Percentiles rank a stretch among this genome's conserved stretches.
Evolutionary conservation across 2,797 vertebrate genomes (phyloP).

Genomic region (Hippopotamyrus pictus): DNA sequence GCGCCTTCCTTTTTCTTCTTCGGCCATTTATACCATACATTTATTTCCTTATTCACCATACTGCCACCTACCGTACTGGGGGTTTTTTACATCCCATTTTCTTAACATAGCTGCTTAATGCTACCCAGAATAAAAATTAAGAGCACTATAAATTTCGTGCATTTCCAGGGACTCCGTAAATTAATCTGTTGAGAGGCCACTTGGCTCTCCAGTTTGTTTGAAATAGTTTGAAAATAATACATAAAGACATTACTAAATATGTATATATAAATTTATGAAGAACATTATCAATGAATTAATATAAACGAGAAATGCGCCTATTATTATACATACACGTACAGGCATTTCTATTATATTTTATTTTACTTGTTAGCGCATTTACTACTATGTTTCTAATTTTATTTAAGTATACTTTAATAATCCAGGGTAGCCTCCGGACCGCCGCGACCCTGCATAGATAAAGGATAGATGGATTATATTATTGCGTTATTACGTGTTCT

Average conservation of each 20-base stretch:
- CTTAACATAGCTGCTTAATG: not conserved
- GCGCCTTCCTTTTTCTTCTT: not conserved
- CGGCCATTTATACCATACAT: not conserved
- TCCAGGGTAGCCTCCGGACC: not conserved
- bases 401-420: not conserved
- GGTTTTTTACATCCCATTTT: not conserved
- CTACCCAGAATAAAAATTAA: not conserved
- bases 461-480: not conserved
- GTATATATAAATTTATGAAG: not conserved
- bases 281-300: not conserved
- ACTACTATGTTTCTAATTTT: not conserved
- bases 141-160: not conserved
- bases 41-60: not conserved
- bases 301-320: not conserved
- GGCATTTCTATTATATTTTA: not conserved
- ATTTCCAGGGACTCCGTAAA: not conserved
- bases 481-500: not conserved
- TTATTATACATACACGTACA: not conserved
- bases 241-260: not conserved
- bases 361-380: not conserved
- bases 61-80: not conserved
- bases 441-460: not conserved
- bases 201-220: not conserved
- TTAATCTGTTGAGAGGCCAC: not conserved
- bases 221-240: not conserved